Evolutionary conservation across 2,888 invertebrate genomes (phyloP), one percentile per base, ranked within the genome.

Genomic region (Synanthedon formicaeformis): DNA sequence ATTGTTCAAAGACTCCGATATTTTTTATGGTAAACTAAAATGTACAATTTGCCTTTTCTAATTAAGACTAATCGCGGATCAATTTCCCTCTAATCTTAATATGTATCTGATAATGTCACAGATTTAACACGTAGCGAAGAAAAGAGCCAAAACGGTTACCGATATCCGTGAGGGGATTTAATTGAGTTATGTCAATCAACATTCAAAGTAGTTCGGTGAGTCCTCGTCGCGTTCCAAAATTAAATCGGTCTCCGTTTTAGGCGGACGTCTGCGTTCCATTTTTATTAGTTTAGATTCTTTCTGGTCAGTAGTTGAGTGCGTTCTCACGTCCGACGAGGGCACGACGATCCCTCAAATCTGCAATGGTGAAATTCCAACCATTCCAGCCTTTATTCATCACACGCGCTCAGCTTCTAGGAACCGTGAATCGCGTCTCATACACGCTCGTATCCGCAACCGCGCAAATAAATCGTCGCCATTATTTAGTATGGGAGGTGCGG

Each of bases 311-410:
- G 56, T 64, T 60, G 56, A 58, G 58, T 65, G 62, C 60, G 73
- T 81, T 85, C 80, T 81, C 84, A 84, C 80, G 75, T 78, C 66
- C 60, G 56, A 67, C 58, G 60, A 70, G 72, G 73, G 71, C 67
- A 67, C 71, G 66, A 69, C 60, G 66, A 73, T 74, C 72, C 77
- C 79, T 83, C 73, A 79, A 82, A 85, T 84, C 83, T 81, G 81
- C 80, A 75, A 69, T 78, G 81, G 78, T 78, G 73, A 73, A 81
- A 87, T 87, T 80, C 84, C 74, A 65, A 57, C 64, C 78, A 73
- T 72, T 81, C 76, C 74, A 60, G 67, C 60, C 69, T 83, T 81
- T 85, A 87, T 87, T 86, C 87, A 81, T 78, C 80, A 84, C 85
- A 81, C 85, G 81, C 82, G 76, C 76, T 60, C 59, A 60, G 64